A percentile compares a stretch with the other conserved stretches of the same genome.
Conservation (phyloP, 2,888 invertebrate genomes). For the Nudaria mundana region DNA sequence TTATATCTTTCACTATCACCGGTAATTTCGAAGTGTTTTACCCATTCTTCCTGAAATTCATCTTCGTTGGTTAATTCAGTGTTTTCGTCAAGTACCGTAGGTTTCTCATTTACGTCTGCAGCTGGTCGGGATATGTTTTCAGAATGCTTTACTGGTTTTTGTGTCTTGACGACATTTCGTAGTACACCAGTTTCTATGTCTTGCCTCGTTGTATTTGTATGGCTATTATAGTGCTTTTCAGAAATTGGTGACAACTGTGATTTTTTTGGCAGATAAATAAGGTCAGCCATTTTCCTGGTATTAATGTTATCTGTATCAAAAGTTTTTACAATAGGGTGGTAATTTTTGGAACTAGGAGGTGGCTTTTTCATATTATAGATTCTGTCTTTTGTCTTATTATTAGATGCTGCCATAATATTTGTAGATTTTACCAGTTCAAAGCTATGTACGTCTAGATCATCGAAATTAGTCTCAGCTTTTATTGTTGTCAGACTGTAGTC, state of each 20-base stretch:
- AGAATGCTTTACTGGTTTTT: neutral
- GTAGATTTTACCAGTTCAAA: constrained; percentile 32
- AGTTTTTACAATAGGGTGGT: neutral
- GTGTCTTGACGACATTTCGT: constrained; percentile 2
- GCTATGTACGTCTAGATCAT: constrained; percentile 20
- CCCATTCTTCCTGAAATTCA: constrained; percentile 34
- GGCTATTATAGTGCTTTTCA: neutral
- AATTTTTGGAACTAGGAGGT: neutral
- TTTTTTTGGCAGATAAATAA: constrained; percentile 11
- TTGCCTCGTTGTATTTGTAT: neutral
- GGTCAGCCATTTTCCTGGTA: constrained; percentile 21
- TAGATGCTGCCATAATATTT: constrained; percentile 21
- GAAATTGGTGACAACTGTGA: neutral
- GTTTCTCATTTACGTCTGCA: too few relatives aligned
- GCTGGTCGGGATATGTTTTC: neutral
- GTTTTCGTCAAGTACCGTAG: neutral
- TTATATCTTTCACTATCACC: constrained; percentile 6
- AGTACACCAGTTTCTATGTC: constrained; percentile 1
- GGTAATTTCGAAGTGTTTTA: constrained; percentile 14
- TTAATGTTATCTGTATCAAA: constrained; percentile 14
- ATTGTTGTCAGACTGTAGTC: constrained; percentile 19
- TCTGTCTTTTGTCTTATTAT: neutral
- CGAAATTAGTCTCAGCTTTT: constrained; percentile 11
- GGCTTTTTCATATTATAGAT: constrained; percentile 8
- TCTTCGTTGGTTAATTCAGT: constrained; percentile 15